Base-by-base conservation (phyloP, 2,888 invertebrate species). In the Xylocampa areola region DNA sequence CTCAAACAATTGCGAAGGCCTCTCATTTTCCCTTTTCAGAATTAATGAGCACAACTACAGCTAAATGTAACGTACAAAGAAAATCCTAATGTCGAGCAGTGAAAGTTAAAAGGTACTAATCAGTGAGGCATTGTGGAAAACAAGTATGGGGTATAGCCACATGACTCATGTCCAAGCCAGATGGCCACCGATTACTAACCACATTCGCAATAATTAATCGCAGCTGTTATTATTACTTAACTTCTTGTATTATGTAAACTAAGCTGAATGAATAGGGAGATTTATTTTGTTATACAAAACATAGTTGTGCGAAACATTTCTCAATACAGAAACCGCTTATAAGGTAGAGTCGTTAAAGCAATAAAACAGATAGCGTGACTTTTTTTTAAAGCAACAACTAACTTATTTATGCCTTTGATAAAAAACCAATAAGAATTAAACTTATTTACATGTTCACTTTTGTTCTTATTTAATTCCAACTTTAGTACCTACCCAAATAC, bases 161-260 rank as follows among this genome's bases (percentile, higher is more conserved):
- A 63, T 86, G 85, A 86, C 65, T 85, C 85, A 84, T 61, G 47
- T 48, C 27, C 35, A 60, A 72, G 70, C 79, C 87, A 87, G 84
- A 84, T 87, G 87, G 81, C 62, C 57, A 60, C 63, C 66, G 76
- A 78, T 83, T 77, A 75, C 72, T 65, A 87, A 84, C 83, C 77
- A 69, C 71, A 73, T 77, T 81, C 62, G 79, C 78, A 77, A 82
- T 85, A 76, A 84, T 83, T 79, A 79, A 81, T 73, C 73, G 76
- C 84, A 87, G 76, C 82, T 86, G 85, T 70, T 80, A 78, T 79
- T 62, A 59, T 63, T 64, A 58, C 61, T 54, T 63, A 60, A 62
- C 55, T 45, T 33, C 47, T 76, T 69, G 70, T 68, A 59, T 80
- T 83, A 85, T 80, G 79, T 74, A 79, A 80, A 79, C 53, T 59